phyloP scores from a whole-genome alignment of 2,888 invertebrate species.

The Lasioglossum leucozonium region DNA sequence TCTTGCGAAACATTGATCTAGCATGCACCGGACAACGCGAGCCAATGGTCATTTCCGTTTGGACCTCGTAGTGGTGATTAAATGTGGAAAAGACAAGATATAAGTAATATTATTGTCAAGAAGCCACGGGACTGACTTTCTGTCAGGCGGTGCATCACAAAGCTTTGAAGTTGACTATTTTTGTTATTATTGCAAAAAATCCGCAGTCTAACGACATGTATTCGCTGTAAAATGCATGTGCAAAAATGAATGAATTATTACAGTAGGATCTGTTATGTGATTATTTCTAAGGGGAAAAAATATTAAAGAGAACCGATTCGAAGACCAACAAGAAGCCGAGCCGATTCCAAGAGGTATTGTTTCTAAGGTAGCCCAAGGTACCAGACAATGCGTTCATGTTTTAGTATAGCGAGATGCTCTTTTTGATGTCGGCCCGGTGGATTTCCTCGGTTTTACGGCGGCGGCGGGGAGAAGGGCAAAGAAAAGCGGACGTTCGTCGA shows the following conservation, averaged over 20 bases:
- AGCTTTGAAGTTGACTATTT: background rate
- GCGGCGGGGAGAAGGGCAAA: background rate
- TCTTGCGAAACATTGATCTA: background rate
- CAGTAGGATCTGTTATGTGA: background rate
- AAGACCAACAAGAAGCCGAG: background rate
- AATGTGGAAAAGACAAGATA: background rate
- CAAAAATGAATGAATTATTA: background rate
- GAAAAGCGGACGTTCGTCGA: conserved; percentile 35
- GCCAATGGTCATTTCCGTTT: conserved; percentile 13
- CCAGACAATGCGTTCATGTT: background rate
- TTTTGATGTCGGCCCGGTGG: background rate
- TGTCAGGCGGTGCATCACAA: background rate
- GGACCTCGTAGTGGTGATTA: background rate
- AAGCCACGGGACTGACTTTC: background rate
- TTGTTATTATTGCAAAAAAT: no score
- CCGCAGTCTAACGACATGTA: no score
- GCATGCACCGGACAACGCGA: background rate
- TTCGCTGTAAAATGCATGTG: no score
- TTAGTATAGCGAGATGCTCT: background rate
- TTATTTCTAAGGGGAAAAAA: background rate
- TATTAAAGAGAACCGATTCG: background rate
- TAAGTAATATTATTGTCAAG: background rate
- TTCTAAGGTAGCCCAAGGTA: background rate
- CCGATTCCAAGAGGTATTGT: background rate
- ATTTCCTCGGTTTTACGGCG: background rate